Evolutionary conservation across 2,888 invertebrate species (phyloP).

Genomic region (Parelbella ahira): DNA sequence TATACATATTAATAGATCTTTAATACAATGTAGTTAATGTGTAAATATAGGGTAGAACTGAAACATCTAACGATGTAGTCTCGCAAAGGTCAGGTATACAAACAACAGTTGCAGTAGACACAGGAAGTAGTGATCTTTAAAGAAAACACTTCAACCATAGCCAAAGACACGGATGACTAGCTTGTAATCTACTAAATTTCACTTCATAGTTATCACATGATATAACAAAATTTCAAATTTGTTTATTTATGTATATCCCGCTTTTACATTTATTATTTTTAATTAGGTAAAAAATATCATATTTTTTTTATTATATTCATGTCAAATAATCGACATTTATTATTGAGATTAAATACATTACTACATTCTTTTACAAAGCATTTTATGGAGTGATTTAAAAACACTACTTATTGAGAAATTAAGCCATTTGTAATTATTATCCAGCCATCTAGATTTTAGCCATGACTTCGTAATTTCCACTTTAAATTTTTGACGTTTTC

Average conservation of each 20-base stretch:
- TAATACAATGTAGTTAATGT: conserved; percentile 16
- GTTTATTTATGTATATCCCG: too few species aligned
- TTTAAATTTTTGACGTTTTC: too few species aligned
- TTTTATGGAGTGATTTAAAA: conserved; percentile 8
- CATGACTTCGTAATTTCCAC: too few species aligned
- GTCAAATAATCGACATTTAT: too few species aligned
- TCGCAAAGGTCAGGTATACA: conserved; percentile 47
- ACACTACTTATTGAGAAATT: conserved; percentile 12
- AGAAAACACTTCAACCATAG: conserved; percentile 50
- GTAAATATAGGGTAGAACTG: conserved; percentile 36
- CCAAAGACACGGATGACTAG: conserved; percentile 51
- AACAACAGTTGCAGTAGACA: conserved; percentile 38
- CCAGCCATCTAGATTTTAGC: conserved; percentile 14
- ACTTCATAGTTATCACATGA: conserved; percentile 42
- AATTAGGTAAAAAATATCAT: too few species aligned
- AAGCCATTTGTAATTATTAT: conserved; percentile 11
- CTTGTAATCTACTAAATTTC: conserved; percentile 42
- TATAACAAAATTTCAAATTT: background rate
- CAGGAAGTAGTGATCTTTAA: conserved; percentile 59
- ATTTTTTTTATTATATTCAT: too few species aligned
- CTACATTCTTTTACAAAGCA: conserved; percentile 7
- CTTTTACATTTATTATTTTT: too few species aligned
- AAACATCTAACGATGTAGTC: conserved; percentile 29
- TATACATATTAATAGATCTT: conserved; percentile 4
- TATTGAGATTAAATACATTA: conserved; percentile 2